phyloP scores from a whole-genome alignment of 2,797 vertebrate genomes.

The Pseudomugil gertrudae region DNA sequence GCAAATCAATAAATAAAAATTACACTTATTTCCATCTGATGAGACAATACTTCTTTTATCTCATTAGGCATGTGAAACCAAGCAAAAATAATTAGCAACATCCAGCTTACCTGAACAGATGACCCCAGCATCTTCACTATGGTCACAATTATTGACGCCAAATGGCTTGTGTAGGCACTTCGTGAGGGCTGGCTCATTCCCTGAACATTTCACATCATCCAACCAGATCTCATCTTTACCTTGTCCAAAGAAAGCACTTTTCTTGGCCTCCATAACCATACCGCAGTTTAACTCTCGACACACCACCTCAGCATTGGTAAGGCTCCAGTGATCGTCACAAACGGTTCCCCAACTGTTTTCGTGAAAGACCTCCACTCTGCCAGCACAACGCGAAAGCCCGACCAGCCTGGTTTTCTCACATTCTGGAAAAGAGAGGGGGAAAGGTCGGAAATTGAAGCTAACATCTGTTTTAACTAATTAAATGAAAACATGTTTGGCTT shows the following conservation, averaged over 20 bases:
- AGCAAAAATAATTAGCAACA: slow-evolving; percentile 1
- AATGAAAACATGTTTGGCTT: not conserved
- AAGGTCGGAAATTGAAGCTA: not conserved
- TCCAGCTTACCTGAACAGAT: slow-evolving; percentile 64
- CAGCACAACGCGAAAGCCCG: slow-evolving; percentile 63
- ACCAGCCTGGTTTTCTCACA: slow-evolving; percentile 50
- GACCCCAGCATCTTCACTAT: slow-evolving; percentile 70
- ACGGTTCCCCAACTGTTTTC: slow-evolving; percentile 65
- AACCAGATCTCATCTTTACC: slow-evolving; percentile 64
- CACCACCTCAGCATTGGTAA: slow-evolving; percentile 55
- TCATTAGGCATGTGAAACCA: not conserved
- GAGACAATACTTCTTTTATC: too few species aligned
- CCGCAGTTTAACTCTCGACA: slow-evolving; percentile 71
- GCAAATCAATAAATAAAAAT: not conserved
- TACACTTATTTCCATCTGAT: not conserved
- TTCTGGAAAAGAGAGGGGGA: slow-evolving; percentile 44
- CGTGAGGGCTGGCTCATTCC: slow-evolving; percentile 52
- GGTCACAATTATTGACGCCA: slow-evolving; percentile 65
- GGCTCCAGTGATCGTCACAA: slow-evolving; percentile 69
- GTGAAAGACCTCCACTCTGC: slow-evolving; percentile 70
- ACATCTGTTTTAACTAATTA: not conserved
- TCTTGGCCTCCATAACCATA: slow-evolving; percentile 47
- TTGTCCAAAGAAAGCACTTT: slow-evolving; percentile 56
- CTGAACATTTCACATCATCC: slow-evolving; percentile 70
- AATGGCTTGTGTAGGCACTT: slow-evolving; percentile 48